These are phyloP conservation scores for Oryctolagus cuniculus DNA, from an alignment of 2,113 vertebrate species.

Conservation along the genomic window mOryCun1.1 NC_091433.1:16250001-16250500, in stretches of 20 bases:
- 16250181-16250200: not conserved
- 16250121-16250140: not conserved
- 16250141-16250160: not conserved
- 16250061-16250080: not conserved
- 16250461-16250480: not conserved
- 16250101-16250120: not conserved
- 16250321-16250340: not conserved
- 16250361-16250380: not conserved
- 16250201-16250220: not conserved
- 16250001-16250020: not conserved
- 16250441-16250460: not conserved
- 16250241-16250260: not conserved
- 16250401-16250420: not conserved
- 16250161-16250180: not conserved
- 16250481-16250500: not conserved
- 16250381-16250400: not conserved
- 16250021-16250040: constrained; percentile 7
- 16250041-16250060: not conserved
- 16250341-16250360: not conserved
- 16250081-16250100: not conserved
- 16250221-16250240: not conserved
- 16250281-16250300: not conserved
- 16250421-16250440: not conserved
- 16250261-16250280: not conserved
- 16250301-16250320: not conserved